Conservation (phyloP, 2,113 vertebrate genomes). For the Alouatta palliata region DNA sequence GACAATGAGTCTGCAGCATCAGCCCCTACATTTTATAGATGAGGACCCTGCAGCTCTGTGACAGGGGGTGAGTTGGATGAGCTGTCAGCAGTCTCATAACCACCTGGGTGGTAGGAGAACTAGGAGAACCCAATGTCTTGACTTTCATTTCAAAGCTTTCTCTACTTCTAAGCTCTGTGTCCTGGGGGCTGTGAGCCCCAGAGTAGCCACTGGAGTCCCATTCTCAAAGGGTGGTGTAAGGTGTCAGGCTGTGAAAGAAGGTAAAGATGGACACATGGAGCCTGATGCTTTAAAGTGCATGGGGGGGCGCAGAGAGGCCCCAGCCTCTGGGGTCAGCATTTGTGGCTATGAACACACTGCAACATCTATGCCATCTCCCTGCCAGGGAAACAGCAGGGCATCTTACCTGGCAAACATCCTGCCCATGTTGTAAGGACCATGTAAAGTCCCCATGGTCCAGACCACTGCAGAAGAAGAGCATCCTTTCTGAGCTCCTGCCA, state of each 20-base stretch:
- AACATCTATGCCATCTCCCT: background rate
- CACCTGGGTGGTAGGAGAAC: background rate
- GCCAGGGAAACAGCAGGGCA: background rate
- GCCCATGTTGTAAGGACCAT: background rate
- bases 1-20: too few relatives aligned
- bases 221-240: background rate
- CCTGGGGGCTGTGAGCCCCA: background rate
- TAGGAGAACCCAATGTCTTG: background rate
- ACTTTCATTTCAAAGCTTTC: background rate
- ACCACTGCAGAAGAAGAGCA: background rate
- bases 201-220: background rate
- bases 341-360: background rate
- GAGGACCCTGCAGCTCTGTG: background rate
- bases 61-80: background rate
- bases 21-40: background rate
- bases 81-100: background rate
- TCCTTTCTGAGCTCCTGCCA: background rate
- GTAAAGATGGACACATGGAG: background rate
- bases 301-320: background rate
- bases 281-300: background rate
- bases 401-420: too few relatives aligned
- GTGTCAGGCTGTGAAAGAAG: background rate
- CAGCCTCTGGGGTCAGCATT: background rate
- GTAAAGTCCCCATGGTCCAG: background rate
- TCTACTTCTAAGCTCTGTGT: background rate